phyloP scores from a whole-genome alignment of 2,113 vertebrate species.

The Grus americana region DNA sequence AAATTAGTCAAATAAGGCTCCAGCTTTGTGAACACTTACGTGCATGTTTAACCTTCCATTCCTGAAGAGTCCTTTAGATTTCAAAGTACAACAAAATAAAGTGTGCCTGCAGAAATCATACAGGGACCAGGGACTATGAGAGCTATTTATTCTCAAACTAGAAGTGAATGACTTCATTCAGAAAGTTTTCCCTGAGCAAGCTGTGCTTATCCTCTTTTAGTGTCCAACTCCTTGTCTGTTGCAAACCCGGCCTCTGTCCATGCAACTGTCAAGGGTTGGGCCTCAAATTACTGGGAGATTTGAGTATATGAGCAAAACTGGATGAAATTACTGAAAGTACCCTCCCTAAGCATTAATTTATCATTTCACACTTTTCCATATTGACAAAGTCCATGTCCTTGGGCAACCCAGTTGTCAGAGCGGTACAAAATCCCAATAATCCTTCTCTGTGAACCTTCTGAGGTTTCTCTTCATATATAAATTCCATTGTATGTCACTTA shows the following conservation, averaged over 20 bases:
- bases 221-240: neutral
- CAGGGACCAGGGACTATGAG: neutral
- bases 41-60: constrained; percentile 38
- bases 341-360: neutral
- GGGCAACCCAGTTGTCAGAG: neutral
- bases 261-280: neutral
- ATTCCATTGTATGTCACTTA: neutral
- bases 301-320: neutral
- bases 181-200: neutral
- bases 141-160: neutral
- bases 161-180: neutral
- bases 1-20: constrained; percentile 46
- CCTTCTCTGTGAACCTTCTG: neutral
- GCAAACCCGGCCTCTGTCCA: neutral
- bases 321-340: neutral
- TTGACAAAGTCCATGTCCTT: neutral
- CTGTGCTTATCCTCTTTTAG: neutral
- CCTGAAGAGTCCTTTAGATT: constrained; percentile 23
- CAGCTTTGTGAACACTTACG: neutral
- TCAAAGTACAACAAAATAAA: constrained; percentile 28
- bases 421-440: neutral
- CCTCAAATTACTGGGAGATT: neutral
- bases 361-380: neutral
- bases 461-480: neutral
- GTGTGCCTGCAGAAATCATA: neutral